Evolutionary conservation across 2,888 invertebrate species (phyloP).

Genomic region (Copidosoma aretas): DNA sequence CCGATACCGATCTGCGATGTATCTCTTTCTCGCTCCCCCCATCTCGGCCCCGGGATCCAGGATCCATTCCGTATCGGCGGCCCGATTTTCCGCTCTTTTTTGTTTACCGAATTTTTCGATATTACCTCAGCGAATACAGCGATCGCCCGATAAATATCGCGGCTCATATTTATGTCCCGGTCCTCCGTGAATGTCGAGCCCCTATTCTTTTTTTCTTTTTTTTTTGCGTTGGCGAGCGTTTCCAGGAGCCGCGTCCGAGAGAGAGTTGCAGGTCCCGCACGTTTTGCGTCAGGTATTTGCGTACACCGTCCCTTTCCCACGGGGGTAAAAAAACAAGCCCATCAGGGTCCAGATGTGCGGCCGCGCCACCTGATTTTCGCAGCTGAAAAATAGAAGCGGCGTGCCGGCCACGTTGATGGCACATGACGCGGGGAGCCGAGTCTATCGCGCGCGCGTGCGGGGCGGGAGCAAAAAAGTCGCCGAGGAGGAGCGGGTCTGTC

Average conservation of each 20-base stretch:
- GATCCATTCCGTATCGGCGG: background rate
- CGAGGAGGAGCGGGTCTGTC: conserved; percentile 16
- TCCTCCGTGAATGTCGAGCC: background rate
- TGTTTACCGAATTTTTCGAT: too few species aligned
- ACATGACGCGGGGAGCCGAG: too few species aligned
- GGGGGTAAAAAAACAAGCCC: background rate
- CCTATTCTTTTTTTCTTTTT: background rate
- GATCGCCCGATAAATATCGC: too few species aligned
- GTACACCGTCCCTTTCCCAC: too few species aligned
- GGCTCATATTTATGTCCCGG: background rate
- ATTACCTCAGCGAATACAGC: too few species aligned
- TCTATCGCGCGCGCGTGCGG: background rate
- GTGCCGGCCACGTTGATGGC: conserved; percentile 33
- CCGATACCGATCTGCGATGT: conserved; percentile 49
- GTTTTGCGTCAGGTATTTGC: background rate
- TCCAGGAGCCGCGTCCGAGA: background rate
- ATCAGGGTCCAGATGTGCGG: conserved; percentile 21
- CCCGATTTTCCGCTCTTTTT: too few species aligned
- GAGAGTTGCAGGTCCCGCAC: conserved; percentile 2
- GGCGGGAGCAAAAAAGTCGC: background rate
- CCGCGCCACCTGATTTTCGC: background rate
- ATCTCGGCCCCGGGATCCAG: conserved; percentile 31
- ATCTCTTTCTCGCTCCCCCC: conserved; percentile 37
- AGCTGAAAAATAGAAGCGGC: background rate
- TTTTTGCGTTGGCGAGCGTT: too few species aligned